Base-by-base conservation (phyloP, 2,113 vertebrate species). In the Muntiacus muntjak region DNA sequence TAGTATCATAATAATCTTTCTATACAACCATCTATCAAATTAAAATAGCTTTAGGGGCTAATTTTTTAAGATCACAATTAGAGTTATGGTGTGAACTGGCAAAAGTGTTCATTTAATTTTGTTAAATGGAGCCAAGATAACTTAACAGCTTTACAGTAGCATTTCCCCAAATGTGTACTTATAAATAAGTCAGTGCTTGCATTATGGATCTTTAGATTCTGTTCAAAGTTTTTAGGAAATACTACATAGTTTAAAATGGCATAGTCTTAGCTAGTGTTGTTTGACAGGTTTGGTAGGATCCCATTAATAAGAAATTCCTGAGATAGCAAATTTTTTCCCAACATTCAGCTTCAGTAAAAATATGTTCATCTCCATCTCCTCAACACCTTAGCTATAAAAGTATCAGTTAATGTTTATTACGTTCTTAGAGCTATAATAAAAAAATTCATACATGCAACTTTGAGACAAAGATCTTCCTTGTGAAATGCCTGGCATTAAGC, bases 91-190 rank as follows among this genome's bases (percentile, higher is more conserved):
- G 25, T 76, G 1, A 33, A 89, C 26, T 76, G 36, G 25, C 60
- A 43, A 47, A 94, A 87, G 5, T 16, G 16, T 82, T 82, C 74
- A 91, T 87, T 96, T 91, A 36, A 58, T 89, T 97, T 92, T 92
- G 36, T 96, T 98, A 93, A 92, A 96, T 94, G 52, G 55, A 97
- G 26, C 23, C 36, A 91, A 93, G 84, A 95, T 57, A 78, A 83
- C 60, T 62, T 52, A 23, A 36, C 84, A 58, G 11, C 64, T 55
- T 89, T 83, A 90, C 10, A 54, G 30, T 30, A 93, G 45, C 10
- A 64, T 83, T 91, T 95, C 67, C 54, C 74, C 88, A 81, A 95
- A 84, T 87, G 71, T 88, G 7, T 83, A 89, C 71, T 93, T 97
- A 95, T 47, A 91, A 93, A 91, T 86, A 89, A 82, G 16, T 54